These are phyloP conservation scores for Lonchura striata DNA, from an alignment of 2,113 vertebrate species.

Conservation along the genomic window DNA sequence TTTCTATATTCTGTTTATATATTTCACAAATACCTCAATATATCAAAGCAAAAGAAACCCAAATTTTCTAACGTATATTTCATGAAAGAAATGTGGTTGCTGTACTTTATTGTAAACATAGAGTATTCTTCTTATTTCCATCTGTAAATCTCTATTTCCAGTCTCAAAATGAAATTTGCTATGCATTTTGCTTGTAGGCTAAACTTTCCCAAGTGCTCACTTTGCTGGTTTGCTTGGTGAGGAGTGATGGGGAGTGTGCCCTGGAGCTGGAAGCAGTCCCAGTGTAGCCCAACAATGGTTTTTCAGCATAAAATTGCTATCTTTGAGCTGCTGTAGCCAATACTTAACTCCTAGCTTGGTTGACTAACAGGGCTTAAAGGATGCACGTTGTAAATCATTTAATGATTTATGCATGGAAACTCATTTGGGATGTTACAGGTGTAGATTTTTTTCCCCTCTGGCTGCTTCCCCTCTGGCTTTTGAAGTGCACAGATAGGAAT, in stretches of 20 bases:
- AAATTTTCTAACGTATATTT: background rate
- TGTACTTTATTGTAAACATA: background rate
- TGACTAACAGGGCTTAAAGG: background rate
- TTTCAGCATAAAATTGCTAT: background rate
- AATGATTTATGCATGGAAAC: background rate
- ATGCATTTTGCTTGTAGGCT: conserved; percentile 14
- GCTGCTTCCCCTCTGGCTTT: background rate
- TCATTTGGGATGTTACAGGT: background rate
- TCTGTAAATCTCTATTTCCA: conserved; percentile 10
- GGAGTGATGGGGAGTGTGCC: background rate
- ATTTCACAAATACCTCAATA: background rate
- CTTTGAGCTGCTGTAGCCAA: background rate
- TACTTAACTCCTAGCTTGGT: background rate
- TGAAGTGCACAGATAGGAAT: background rate
- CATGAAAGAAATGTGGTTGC: conserved; percentile 6
- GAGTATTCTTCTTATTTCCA: background rate
- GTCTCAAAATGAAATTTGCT: background rate
- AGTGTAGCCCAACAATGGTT: background rate
- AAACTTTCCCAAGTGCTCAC: background rate
- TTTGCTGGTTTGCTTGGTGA: conserved; percentile 9
- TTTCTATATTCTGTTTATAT: background rate
- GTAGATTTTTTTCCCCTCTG: rapidly evolving
- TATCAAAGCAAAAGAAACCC: conserved; percentile 28
- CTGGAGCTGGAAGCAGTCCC: background rate
- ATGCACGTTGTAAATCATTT: background rate